Conservation (phyloP, 1,140 invertebrate species). For the Trichonephila clavipes region DNA sequence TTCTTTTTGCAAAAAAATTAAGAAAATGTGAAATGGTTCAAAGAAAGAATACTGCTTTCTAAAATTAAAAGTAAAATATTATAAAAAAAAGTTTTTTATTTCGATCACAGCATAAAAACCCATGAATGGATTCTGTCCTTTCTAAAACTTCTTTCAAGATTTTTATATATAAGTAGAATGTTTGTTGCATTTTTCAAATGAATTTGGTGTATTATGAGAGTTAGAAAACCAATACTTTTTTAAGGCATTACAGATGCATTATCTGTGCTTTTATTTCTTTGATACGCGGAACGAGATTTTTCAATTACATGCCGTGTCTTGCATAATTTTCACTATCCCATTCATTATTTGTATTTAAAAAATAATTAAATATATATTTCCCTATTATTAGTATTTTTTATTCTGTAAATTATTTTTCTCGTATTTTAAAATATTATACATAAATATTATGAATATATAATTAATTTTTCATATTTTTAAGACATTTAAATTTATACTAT, state of each 20-base stretch:
- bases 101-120: not conserved
- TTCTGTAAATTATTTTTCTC: no score
- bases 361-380: no score
- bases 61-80: no score
- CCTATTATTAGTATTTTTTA: no score
- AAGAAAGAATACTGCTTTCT: no score
- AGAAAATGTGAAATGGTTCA: no score
- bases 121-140: not conserved
- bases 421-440: no score
- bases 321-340: not conserved
- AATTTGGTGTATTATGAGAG: not conserved
- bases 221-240: not conserved
- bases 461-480: no score
- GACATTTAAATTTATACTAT: no score
- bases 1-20: no score
- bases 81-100: not conserved
- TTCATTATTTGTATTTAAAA: no score
- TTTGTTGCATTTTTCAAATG: not conserved
- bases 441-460: no score
- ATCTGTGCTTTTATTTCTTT: not conserved
- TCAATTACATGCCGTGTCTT: not conserved
- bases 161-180: not conserved
- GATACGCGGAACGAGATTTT: not conserved
- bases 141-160: not conserved
- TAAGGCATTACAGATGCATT: not conserved